Conservation (phyloP, 2,888 invertebrate genomes). For the Nebria brevicollis region DNA sequence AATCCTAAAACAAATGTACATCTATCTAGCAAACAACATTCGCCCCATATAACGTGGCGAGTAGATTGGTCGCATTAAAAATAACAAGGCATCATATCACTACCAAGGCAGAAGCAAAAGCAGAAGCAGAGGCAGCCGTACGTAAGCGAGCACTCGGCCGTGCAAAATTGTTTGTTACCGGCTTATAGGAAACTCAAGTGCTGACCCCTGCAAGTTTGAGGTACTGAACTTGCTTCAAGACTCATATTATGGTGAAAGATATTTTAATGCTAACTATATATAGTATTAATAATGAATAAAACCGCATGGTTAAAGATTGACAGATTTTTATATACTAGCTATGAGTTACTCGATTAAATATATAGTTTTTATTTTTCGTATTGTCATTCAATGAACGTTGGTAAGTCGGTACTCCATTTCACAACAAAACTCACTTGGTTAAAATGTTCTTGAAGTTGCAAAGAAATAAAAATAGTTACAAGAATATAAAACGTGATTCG, state of each 20-base stretch:
- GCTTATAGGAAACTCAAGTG: conserved; percentile 12
- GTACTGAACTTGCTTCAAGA: no score
- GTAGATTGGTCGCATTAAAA: conserved; percentile 7
- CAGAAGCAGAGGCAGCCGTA: neutral
- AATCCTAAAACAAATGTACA: conserved; percentile 3
- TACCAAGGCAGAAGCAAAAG: neutral
- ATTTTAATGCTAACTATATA: no score
- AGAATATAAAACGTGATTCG: conserved; percentile 18
- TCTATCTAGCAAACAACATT: neutral
- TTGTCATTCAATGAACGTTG: neutral
- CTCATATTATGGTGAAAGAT: no score
- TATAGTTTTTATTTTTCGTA: no score
- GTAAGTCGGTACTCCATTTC: neutral
- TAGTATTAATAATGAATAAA: no score
- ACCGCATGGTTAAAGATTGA: no score
- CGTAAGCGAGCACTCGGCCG: neutral
- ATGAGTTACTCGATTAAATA: no score
- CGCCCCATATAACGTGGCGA: neutral
- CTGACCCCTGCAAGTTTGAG: neutral
- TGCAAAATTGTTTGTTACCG: conserved; percentile 16
- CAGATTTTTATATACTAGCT: no score
- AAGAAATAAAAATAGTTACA: conserved; percentile 1
- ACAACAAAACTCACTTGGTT: neutral
- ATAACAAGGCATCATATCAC: conserved; percentile 13
- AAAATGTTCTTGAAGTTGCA: neutral